These are phyloP conservation scores for Arion vulgaris DNA, from an alignment of 1,140 invertebrate species.

Conservation along the genomic window DNA sequence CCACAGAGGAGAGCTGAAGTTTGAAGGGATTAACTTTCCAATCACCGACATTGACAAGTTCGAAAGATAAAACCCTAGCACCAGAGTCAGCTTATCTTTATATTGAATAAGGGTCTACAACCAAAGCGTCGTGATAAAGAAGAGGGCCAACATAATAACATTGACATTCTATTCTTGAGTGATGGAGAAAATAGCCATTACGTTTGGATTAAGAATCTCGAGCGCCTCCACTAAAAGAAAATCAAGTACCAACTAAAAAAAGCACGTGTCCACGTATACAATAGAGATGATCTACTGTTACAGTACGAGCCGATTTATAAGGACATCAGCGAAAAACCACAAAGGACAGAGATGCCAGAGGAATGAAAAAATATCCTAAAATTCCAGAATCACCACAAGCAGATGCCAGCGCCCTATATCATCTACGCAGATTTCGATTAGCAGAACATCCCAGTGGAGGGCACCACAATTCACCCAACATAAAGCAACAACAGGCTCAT, in stretches of 20 bases:
- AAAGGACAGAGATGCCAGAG: conserved; percentile 7
- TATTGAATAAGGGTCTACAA: neutral
- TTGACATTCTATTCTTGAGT: neutral
- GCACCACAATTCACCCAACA: neutral
- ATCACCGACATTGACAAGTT: neutral
- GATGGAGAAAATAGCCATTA: neutral
- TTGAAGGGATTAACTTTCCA: neutral
- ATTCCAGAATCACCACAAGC: conserved; percentile 42
- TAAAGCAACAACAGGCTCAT: conserved; percentile 7
- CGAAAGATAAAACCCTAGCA: neutral
- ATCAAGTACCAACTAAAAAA: neutral
- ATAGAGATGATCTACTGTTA: neutral
- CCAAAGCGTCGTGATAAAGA: neutral
- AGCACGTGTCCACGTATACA: neutral
- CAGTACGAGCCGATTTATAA: conserved; percentile 36
- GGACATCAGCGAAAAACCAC: conserved; percentile 26
- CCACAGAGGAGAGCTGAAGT: neutral
- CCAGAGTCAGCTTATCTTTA: neutral
- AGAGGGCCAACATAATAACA: neutral
- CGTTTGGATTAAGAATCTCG: neutral
- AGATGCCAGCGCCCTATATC: conserved; percentile 41
- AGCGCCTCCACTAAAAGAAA: neutral
- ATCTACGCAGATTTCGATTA: conserved; percentile 42
- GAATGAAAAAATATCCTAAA: conserved; percentile 27
- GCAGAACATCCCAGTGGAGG: conserved; percentile 39